A percentile compares a stretch with the other conserved stretches of the same genome.
phyloP scores from a whole-genome alignment of 2,888 invertebrate species.

The Agrotis ipsilon region DNA sequence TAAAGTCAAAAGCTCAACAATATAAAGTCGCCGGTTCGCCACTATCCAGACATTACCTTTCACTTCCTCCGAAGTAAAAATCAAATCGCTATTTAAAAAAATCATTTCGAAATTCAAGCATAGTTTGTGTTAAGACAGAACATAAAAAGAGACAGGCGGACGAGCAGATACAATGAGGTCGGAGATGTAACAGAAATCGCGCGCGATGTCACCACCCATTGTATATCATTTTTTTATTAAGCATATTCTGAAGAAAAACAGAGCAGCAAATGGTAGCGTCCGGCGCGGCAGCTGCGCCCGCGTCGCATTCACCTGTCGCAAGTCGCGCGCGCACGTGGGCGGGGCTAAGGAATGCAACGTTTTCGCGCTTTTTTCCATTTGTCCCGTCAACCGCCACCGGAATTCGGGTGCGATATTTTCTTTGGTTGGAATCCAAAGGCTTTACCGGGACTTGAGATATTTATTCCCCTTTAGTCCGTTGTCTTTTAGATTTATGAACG shows the following conservation, averaged over 20 bases:
- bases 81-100: slow-evolving; percentile 53
- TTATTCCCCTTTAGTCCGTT: slow-evolving; percentile 79
- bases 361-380: slow-evolving; percentile 86
- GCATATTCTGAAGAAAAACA: slow-evolving; percentile 83
- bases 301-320: slow-evolving; percentile 89
- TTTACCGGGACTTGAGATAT: slow-evolving; percentile 86
- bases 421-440: slow-evolving; percentile 87
- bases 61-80: slow-evolving; percentile 52
- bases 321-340: slow-evolving; percentile 85
- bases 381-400: slow-evolving; percentile 83
- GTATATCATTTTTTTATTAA: slow-evolving; percentile 87
- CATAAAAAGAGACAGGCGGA: slow-evolving; percentile 65
- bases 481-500: slow-evolving; percentile 82
- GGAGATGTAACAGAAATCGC: slow-evolving; percentile 73
- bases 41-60: slow-evolving; percentile 47
- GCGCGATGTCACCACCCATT: slow-evolving; percentile 82
- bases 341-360: slow-evolving; percentile 82
- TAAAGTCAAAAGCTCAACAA: slow-evolving; percentile 45
- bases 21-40: slow-evolving; percentile 30
- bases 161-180: slow-evolving; percentile 73
- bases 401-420: slow-evolving; percentile 91
- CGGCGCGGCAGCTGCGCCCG: slow-evolving; percentile 79
- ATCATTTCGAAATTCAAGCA: slow-evolving; percentile 49
- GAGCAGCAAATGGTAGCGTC: slow-evolving; percentile 83
- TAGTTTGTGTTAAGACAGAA: slow-evolving; percentile 55